Percentiles rank a stretch among this genome's conserved stretches.
phyloP scores from a whole-genome alignment of 2,888 invertebrate species.

The Drosophila crucigera region DNA sequence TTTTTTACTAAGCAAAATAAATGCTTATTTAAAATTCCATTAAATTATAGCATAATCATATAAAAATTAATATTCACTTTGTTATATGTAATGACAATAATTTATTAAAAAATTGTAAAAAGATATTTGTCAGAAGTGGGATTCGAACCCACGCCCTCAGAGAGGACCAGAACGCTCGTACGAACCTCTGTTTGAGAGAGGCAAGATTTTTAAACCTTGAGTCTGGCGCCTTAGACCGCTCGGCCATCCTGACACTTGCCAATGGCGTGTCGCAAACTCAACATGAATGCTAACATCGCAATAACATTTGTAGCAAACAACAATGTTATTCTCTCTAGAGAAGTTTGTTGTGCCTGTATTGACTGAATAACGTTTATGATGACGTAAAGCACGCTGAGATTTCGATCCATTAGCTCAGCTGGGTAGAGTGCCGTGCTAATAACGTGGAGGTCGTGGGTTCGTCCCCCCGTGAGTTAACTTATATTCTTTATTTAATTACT shows the following conservation, averaged over 20 bases:
- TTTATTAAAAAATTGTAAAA: slow-evolving; percentile 16
- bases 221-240: slow-evolving; percentile 85
- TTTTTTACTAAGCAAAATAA: neutral
- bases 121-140: slow-evolving; percentile 81
- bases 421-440: slow-evolving; percentile 80
- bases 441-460: slow-evolving; percentile 80
- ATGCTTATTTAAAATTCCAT: too few relatives aligned
- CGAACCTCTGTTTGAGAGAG: slow-evolving; percentile 60
- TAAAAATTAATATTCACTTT: too few relatives aligned
- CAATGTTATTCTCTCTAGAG: neutral
- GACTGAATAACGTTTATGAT: slow-evolving; percentile 1
- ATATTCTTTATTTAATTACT: slow-evolving; percentile 14
- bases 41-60: neutral
- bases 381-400: neutral
- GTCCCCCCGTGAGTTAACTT: slow-evolving; percentile 65
- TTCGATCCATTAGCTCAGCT: slow-evolving; percentile 76
- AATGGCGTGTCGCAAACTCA: slow-evolving; percentile 10
- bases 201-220: slow-evolving; percentile 77
- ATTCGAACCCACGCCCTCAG: slow-evolving; percentile 83
- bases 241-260: slow-evolving; percentile 83
- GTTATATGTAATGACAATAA: neutral
- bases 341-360: neutral
- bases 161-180: slow-evolving; percentile 83
- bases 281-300: slow-evolving; percentile 8
- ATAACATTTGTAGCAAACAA: neutral